Evolutionary conservation across 2,797 vertebrate species (phyloP).

Genomic region (Peromyscus aztecus): DNA sequence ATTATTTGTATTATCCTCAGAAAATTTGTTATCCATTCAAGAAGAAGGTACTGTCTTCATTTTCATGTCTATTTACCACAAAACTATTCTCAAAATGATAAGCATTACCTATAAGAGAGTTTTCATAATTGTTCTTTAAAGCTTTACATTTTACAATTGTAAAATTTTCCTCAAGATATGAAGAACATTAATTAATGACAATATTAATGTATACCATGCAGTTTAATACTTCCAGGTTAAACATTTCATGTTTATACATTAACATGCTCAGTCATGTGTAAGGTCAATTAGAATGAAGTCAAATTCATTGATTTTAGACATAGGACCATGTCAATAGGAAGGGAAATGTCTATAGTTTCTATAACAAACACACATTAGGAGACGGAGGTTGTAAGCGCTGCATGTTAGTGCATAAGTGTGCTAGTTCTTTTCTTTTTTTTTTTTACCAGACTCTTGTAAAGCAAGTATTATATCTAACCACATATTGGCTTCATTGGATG

Average conservation of each 20-base stretch:
- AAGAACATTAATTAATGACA: constrained; percentile 27
- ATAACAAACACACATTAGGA: background rate
- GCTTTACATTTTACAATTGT: background rate
- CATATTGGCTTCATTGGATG: background rate
- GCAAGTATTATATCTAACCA: constrained; percentile 40
- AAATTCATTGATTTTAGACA: constrained; percentile 62
- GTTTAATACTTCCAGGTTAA: constrained; percentile 15
- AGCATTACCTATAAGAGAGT: background rate
- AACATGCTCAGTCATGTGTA: constrained; percentile 8
- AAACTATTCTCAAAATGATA: background rate
- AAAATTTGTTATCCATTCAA: background rate
- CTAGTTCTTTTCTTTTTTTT: background rate
- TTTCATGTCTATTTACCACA: background rate
- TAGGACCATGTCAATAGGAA: constrained; percentile 24
- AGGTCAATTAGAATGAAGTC: constrained; percentile 29
- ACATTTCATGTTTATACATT: background rate
- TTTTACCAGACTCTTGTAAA: background rate
- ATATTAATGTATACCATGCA: background rate
- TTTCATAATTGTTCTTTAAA: constrained; percentile 25
- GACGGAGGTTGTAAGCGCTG: background rate
- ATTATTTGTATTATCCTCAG: background rate
- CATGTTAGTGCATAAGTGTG: background rate
- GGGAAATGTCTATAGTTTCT: background rate
- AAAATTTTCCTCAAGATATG: constrained; percentile 29
- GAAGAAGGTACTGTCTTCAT: background rate